These are phyloP conservation scores for Mustelus asterias DNA, from an alignment of 2,113 vertebrate genomes.

Conservation along the genomic window DNA sequence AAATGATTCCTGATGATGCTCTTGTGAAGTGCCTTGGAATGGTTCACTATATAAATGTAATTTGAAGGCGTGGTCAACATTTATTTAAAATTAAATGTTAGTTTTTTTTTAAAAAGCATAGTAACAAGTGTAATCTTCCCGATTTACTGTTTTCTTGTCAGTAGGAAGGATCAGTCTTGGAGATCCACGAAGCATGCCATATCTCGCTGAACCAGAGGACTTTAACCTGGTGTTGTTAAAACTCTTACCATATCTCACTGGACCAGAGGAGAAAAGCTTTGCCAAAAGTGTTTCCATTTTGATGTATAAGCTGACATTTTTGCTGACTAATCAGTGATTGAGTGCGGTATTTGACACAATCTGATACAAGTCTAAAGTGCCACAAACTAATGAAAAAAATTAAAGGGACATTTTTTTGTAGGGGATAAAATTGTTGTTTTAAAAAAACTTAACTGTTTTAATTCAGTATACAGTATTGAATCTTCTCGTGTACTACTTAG, in stretches of 20 bases:
- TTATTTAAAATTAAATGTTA: background rate
- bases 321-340: background rate
- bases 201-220: too few species aligned
- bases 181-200: background rate
- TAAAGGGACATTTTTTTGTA: background rate
- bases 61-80: background rate
- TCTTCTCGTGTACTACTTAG: background rate
- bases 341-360: background rate
- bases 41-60: background rate
- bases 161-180: background rate
- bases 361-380: background rate
- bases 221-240: too few species aligned
- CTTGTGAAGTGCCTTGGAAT: background rate
- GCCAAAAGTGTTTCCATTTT: background rate
- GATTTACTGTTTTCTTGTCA: background rate
- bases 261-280: background rate
- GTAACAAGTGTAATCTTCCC: background rate
- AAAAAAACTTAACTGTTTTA: background rate
- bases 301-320: background rate
- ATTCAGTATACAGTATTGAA: background rate
- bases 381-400: background rate
- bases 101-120: background rate
- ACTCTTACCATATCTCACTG: background rate
- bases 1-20: background rate
- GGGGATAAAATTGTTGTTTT: background rate